Evolutionary conservation across 2,888 invertebrate genomes (phyloP), one percentile per base, ranked within the genome.

Genomic region (Drosophila percnosoma): DNA sequence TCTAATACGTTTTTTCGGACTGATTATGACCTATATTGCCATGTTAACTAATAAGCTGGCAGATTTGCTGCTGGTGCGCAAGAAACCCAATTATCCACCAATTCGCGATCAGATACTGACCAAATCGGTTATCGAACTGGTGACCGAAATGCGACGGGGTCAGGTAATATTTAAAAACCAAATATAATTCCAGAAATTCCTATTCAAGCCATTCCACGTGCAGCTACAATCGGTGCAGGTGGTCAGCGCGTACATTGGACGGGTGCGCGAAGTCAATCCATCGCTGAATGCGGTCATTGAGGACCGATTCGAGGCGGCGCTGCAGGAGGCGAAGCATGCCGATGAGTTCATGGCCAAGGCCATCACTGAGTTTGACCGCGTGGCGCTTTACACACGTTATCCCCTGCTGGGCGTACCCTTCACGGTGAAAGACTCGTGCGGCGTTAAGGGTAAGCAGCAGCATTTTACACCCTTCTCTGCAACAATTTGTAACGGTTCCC

Each of bases 361-460:
- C 2, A 64, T 68, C 15, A 73, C 75, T 0, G 89, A 90, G 3
- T 81, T 78, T 1, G 87, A 91, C 21, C 70, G 92, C 2, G 48
- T 91, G n/a, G 78, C 79, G 4, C 85, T 91, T 21, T 92, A 78
- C 52, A 74, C 92, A 8, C 94, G 94, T 10, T 94, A 95, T 80
- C 97, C 97, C 0, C 93, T 98, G 60, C 93, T 97, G 18, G 98
- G 98, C 0, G 95, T 98, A 24, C 98, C 98, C 0, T 94, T 97
- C 40, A 97, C 97, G 4, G 95, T 96, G 1, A 98, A 98, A 91
- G 97, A 97, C 91, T 95, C 96, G 75, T 96, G 97, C 83, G 95
- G 94, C 1, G 93, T 97, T 1, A 94, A 94, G 93, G 97, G 97
- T 96, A 53, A 75, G 48, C 27, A n/a, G 1, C 18, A 4, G 10